Percentiles rank a stretch among this genome's conserved stretches.
These are phyloP conservation scores for Eumeta japonica DNA, from an alignment of 1,140 invertebrate species.

Conservation along the genomic window DNA sequence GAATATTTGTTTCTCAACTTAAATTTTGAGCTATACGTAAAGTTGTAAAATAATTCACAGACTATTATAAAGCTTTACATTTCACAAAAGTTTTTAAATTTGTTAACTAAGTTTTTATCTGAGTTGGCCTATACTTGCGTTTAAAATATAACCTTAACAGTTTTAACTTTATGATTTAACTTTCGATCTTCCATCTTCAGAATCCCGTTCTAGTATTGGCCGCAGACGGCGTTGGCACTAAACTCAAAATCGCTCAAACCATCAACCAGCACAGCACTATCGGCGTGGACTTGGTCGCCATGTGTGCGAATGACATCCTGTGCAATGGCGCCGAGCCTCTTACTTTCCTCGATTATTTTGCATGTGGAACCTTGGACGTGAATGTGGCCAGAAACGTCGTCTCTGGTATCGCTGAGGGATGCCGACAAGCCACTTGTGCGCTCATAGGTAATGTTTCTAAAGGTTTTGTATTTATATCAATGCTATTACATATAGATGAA, in stretches of 20 bases:
- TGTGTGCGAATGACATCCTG: constrained; percentile 97
- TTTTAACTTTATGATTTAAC: constrained; percentile 31
- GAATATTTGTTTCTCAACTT: too few relatives aligned
- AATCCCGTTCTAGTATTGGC: constrained; percentile 90
- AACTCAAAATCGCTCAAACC: constrained; percentile 89
- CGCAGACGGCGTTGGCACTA: constrained; percentile 96
- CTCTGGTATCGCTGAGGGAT: constrained; percentile 81
- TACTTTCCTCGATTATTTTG: constrained; percentile 95
- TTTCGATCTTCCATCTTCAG: constrained; percentile 62
- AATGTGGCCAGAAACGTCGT: constrained; percentile 72
- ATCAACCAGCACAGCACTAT: constrained; percentile 76
- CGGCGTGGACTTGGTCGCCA: constrained; percentile 96
- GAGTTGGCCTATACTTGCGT: background rate
- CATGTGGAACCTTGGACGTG: constrained; percentile 79
- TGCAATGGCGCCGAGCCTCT: constrained; percentile 92
- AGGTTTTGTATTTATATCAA: too few relatives aligned
- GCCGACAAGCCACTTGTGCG: constrained; percentile 77
- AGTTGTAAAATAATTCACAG: background rate
- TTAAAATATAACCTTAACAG: background rate
- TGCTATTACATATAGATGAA: background rate
- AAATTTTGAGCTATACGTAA: too few relatives aligned
- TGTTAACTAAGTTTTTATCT: too few relatives aligned
- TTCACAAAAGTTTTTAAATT: constrained; percentile 2
- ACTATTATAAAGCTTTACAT: background rate
- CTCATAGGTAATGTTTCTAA: constrained; percentile 70